Conservation (phyloP, 2,797 vertebrate species). For the Scolopax rusticola region DNA sequence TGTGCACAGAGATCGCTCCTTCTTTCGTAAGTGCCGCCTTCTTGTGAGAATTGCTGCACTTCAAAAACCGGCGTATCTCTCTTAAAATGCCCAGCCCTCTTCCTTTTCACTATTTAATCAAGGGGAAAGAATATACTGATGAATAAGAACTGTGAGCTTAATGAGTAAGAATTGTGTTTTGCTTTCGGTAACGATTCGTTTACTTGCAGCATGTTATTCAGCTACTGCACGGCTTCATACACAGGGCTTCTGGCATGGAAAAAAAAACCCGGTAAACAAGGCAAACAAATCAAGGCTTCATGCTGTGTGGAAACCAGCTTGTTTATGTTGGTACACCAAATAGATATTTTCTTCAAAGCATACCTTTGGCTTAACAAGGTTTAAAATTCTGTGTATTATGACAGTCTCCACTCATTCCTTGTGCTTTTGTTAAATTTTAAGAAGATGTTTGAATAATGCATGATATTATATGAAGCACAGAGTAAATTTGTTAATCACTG, state of each 20-base stretch:
- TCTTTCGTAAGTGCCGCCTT: background rate
- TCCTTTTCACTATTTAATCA: conserved; percentile 29
- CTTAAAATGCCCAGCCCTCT: background rate
- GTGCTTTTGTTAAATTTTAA: conserved; percentile 57
- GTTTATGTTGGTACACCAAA: background rate
- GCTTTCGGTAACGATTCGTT: conserved; percentile 43
- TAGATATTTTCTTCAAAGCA: conserved; percentile 19
- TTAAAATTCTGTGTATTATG: background rate
- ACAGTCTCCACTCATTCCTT: background rate
- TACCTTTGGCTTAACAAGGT: background rate
- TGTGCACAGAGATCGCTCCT: background rate
- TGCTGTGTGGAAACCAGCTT: conserved; percentile 28
- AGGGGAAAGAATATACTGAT: conserved; percentile 7
- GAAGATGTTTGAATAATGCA: conserved; percentile 60
- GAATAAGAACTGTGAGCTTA: conserved; percentile 6
- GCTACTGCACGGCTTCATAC: background rate
- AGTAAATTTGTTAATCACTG: conserved; percentile 46
- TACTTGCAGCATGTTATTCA: background rate
- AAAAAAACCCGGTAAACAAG: conserved; percentile 5
- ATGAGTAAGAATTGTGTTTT: conserved; percentile 48
- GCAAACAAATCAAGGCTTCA: conserved; percentile 33
- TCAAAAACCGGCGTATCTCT: background rate
- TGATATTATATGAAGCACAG: conserved; percentile 11
- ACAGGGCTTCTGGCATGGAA: background rate
- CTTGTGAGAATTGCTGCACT: background rate